These are phyloP conservation scores for Planococcus citri DNA, from an alignment of 1,140 invertebrate genomes.

Conservation along the genomic window DNA sequence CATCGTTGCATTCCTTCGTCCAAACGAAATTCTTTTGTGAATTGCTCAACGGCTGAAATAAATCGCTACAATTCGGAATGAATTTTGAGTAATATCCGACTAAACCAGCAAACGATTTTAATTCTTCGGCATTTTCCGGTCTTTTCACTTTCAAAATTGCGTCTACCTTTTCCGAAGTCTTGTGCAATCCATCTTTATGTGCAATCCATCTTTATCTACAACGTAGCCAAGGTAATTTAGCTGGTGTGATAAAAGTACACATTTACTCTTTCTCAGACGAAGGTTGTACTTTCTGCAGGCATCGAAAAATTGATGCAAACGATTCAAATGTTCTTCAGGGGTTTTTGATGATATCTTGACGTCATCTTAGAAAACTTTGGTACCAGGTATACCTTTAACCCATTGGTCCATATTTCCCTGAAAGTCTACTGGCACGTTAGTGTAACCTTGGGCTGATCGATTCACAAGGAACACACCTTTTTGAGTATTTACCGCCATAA, in stretches of 20 bases:
- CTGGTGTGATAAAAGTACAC: not conserved
- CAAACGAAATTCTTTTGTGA: constrained; percentile 19
- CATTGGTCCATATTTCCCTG: constrained; percentile 30
- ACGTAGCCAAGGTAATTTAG: constrained; percentile 8
- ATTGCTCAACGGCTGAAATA: constrained; percentile 14
- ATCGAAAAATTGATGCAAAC: constrained; percentile 12
- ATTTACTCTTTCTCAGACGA: not conserved
- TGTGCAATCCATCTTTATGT: not conserved
- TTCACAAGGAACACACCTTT: constrained; percentile 30
- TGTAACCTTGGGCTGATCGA: constrained; percentile 30
- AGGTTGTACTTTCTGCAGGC: not conserved
- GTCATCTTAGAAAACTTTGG: constrained; percentile 23
- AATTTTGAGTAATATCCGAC: constrained; percentile 23
- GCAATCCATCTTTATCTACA: not conserved
- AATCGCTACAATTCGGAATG: constrained; percentile 9
- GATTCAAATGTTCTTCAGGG: constrained; percentile 4
- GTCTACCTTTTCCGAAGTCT: constrained; percentile 29
- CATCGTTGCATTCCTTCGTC: constrained; percentile 22
- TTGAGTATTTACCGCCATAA: constrained; percentile 30
- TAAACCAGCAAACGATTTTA: constrained; percentile 23
- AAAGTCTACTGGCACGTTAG: constrained; percentile 28
- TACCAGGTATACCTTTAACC: not conserved
- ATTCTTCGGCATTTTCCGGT: constrained; percentile 30
- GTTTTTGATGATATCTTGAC: constrained; percentile 6
- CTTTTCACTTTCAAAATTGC: constrained; percentile 31